Conservation (phyloP, 2,797 vertebrate genomes). For the Melopsittacus undulatus region DNA sequence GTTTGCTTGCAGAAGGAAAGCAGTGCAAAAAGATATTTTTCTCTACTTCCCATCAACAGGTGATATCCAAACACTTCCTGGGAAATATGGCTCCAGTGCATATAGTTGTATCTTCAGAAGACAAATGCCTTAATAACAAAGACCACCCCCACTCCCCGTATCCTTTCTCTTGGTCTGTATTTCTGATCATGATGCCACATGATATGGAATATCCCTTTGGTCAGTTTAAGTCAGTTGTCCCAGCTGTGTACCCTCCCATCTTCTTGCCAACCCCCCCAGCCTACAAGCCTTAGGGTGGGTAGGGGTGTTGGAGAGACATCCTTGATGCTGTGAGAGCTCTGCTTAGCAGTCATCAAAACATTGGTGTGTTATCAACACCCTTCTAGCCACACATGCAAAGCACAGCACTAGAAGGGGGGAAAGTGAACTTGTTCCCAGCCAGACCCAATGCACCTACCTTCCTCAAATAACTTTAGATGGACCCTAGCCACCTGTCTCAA, state of each 20-base stretch:
- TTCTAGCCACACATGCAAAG: neutral
- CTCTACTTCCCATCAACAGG: neutral
- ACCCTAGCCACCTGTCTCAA: neutral
- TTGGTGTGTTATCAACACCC: neutral
- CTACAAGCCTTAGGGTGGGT: neutral
- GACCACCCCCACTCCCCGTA: accelerated
- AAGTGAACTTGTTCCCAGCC: neutral
- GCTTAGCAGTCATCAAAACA: neutral
- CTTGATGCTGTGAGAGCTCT: neutral
- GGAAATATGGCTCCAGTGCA: neutral
- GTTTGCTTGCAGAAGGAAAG: accelerated
- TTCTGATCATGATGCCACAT: neutral
- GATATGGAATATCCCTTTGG: neutral
- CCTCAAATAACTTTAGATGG: neutral
- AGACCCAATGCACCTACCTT: neutral
- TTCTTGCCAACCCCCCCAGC: accelerated
- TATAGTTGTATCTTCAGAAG: accelerated
- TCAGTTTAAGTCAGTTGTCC: neutral
- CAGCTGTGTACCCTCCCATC: neutral
- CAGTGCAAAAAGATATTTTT: neutral
- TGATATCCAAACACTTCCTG: neutral
- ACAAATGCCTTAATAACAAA: neutral
- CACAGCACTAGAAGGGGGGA: neutral
- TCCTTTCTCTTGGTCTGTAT: neutral
- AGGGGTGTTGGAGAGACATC: neutral